Conservation (phyloP, 2,888 invertebrate species). For the Lepidocyrtoides sp. region DNA sequence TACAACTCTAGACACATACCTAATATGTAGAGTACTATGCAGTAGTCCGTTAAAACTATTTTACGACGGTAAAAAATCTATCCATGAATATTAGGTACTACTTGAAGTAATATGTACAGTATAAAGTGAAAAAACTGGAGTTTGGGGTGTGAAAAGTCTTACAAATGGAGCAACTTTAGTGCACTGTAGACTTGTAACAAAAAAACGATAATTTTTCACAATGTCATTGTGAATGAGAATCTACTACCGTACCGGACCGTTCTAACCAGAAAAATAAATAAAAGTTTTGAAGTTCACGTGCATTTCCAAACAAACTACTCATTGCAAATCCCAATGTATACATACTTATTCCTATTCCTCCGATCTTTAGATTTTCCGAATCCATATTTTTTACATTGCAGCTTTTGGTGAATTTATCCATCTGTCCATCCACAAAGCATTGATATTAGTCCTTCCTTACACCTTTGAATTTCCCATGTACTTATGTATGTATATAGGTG, state of each 20-base stretch:
- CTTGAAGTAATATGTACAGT: no score
- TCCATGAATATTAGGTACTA: no score
- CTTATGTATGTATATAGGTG: no score
- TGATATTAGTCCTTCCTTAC: not conserved
- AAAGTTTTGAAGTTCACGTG: conserved; percentile 28
- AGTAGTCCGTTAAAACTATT: no score
- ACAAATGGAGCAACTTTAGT: not conserved
- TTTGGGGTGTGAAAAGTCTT: not conserved
- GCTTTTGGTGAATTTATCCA: conserved; percentile 17
- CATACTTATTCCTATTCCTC: no score
- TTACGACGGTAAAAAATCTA: no score
- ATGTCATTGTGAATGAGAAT: conserved; percentile 47
- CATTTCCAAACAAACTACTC: not conserved
- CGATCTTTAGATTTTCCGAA: not conserved
- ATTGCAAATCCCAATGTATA: no score
- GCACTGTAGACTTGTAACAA: no score
- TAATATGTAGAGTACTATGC: no score
- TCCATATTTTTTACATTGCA: no score
- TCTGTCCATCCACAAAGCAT: not conserved
- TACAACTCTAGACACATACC: not conserved
- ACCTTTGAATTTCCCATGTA: not conserved
- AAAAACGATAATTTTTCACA: conserved; percentile 33
- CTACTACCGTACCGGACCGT: not conserved
- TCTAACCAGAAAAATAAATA: not conserved
- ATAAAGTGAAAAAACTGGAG: not conserved